Conservation (phyloP, 1,140 invertebrate species). For the Drosophila ogumai region DNA sequence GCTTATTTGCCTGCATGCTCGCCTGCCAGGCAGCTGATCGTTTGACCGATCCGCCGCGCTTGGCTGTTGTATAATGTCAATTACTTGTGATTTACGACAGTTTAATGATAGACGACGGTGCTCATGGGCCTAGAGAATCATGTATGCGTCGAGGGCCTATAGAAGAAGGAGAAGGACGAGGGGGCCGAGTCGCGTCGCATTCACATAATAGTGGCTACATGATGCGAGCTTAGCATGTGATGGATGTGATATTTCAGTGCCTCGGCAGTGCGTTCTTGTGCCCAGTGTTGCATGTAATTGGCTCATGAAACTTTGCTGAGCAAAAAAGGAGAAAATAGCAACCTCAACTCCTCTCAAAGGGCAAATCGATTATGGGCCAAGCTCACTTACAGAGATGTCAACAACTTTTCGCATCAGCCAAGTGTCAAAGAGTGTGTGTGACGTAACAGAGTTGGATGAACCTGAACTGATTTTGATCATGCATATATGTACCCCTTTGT, state of each 20-base stretch:
- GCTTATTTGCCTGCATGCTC: constrained; percentile 67
- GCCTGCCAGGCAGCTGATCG: constrained; percentile 13
- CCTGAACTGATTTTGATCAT: constrained; percentile 16
- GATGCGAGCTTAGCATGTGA: constrained; percentile 65
- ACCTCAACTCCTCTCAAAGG: constrained; percentile 30
- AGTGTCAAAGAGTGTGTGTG: constrained; percentile 25
- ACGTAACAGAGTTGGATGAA: constrained; percentile 51
- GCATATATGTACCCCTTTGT: constrained; percentile 6
- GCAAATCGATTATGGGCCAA: constrained; percentile 31
- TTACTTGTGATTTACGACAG: constrained; percentile 83
- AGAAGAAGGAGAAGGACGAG: constrained; percentile 11
- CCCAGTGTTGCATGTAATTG: constrained; percentile 80
- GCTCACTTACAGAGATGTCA: constrained; percentile 53
- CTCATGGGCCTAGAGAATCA: constrained; percentile 27
- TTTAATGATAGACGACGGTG: constrained; percentile 77
- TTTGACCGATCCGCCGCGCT: constrained; percentile 30
- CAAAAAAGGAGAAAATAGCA: constrained; percentile 9
- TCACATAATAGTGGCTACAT: constrained; percentile 53
- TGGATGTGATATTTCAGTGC: constrained; percentile 58
- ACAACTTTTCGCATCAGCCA: constrained; percentile 54
- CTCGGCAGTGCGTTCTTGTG: constrained; percentile 60
- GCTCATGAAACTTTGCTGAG: constrained; percentile 60
- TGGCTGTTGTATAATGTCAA: constrained; percentile 80
- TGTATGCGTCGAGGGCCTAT: constrained; percentile 32
- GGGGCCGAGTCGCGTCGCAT: constrained; percentile 30